Evolutionary conservation across 2,797 vertebrate species (phyloP), one percentile per base, ranked within the genome.

Genomic region (Xyrichtys novacula): DNA sequence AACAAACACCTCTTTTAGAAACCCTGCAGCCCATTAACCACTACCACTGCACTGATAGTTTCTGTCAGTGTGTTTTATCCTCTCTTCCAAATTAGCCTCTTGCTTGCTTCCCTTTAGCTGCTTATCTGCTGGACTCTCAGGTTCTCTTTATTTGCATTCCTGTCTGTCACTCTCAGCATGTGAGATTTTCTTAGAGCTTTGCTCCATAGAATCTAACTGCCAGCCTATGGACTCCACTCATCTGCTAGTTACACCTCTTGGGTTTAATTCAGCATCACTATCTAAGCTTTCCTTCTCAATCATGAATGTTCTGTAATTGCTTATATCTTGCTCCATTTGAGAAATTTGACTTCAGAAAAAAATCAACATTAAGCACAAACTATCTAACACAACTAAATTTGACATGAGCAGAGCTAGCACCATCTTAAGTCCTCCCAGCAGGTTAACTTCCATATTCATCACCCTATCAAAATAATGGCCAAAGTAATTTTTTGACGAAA

Each of bases 1-100:
- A 80, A 71, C 75, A 71, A 79, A 78, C 59, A 53, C 49, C 60
- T 39, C 46, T 54, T 66, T 69, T 23, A 66, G 44, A 43, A 71
- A 71, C 36, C 65, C 47, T 57, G 44, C 61, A 65, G 42, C 34
- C 56, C 59, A 61, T 81, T 75, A 75, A 68, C 47, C 53, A 46
- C 47, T 50, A 46, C 46, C 47, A 49, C 48, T 65, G 47, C 70
- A 60, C 53, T 56, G 39, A 71, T 71, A n/a, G 42, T 73, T 71
- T 49, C 53, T 62, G 62, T 82, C 49, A 42, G 28, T 16, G 22
- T 39, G 48, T 64, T 52, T 26, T 0, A 17, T 3, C 29, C 12
- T 28, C 3, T 39, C 53, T 65, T 66, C 40, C 49, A 76, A 65
- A 59, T 67, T 43, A 65, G 49, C 29, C 46, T 65, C 44, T 38